A percentile compares a stretch with the other conserved stretches of the same genome.
These are phyloP conservation scores for Hyperoodon ampullatus DNA, from an alignment of 2,113 vertebrate genomes.

Conservation along the genomic window DNA sequence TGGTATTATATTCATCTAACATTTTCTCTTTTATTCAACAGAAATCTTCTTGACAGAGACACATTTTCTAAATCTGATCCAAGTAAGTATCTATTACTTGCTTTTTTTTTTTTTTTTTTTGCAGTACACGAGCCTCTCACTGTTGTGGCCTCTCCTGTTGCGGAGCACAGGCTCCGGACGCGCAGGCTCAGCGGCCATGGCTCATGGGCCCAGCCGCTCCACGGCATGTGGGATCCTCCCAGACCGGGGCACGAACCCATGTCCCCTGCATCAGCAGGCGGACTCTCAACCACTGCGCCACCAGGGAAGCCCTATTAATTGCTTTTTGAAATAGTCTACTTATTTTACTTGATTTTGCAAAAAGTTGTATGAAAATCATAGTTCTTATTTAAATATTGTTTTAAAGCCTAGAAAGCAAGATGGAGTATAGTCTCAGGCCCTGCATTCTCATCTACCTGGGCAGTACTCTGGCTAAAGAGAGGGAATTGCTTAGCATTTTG, in stretches of 20 bases:
- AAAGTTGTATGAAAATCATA: not conserved
- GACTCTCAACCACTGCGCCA: no score
- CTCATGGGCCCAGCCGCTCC: no score
- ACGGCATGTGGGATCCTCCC: no score
- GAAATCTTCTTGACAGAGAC: constrained; percentile 94
- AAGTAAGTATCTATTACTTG: constrained; percentile 62
- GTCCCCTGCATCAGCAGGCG: no score
- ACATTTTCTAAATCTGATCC: constrained; percentile 84
- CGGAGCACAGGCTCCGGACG: no score
- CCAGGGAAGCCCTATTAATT: not conserved
- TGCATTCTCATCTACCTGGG: not conserved
- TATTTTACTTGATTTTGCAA: constrained; percentile 31
- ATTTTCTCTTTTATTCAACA: constrained; percentile 76
- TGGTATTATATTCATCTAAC: not conserved
- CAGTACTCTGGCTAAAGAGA: not conserved
- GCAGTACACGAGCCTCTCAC: no score
- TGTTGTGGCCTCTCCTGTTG: no score
- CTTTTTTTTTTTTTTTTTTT: not conserved
- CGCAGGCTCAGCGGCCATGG: no score
- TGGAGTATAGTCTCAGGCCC: not conserved
- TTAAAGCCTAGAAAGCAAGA: not conserved
- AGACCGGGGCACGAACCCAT: no score
- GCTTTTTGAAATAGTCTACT: constrained; percentile 4
- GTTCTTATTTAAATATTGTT: not conserved
- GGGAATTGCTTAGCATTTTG: not conserved